Percentiles rank a stretch among this genome's conserved stretches.
Evolutionary conservation across 2,113 vertebrate genomes (phyloP).

Genomic region (Candoia aspera): DNA sequence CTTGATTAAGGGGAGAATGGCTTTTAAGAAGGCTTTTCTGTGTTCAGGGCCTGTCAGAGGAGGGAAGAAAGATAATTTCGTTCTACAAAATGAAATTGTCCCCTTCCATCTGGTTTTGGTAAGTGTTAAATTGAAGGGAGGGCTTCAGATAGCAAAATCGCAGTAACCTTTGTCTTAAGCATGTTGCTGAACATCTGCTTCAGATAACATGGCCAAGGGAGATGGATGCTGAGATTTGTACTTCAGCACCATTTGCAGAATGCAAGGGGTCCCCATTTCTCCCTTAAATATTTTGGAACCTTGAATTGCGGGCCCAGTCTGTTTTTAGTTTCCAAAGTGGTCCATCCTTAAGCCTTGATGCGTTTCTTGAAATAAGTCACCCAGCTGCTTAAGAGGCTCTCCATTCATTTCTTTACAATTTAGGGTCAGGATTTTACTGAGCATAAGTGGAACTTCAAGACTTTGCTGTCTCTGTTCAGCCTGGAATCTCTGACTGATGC

Average conservation of each 20-base stretch:
- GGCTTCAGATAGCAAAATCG: neutral
- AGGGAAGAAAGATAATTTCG: neutral
- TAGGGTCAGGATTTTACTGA: neutral
- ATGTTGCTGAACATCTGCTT: too few relatives aligned
- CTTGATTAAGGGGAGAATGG: neutral
- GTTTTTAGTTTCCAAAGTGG: neutral
- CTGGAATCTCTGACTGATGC: neutral
- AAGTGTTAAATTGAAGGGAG: neutral
- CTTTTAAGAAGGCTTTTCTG: neutral
- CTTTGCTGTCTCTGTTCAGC: too few relatives aligned
- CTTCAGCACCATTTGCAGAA: neutral
- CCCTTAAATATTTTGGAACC: neutral
- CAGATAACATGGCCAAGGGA: too few relatives aligned
- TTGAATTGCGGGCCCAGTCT: neutral
- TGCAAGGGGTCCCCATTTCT: neutral
- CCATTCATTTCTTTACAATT: neutral
- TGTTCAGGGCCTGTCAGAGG: neutral
- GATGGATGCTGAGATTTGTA: too few relatives aligned
- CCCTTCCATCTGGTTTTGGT: neutral
- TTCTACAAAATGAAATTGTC: neutral
- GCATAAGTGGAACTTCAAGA: neutral
- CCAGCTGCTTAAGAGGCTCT: neutral
- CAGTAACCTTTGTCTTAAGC: too few relatives aligned
- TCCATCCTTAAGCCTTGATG: neutral
- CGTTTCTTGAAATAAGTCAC: neutral